A percentile compares a stretch with the other conserved stretches of the same genome.
These are phyloP conservation scores for Chionomys nivalis DNA, from an alignment of 2,113 vertebrate genomes.

Conservation along the genomic window DNA sequence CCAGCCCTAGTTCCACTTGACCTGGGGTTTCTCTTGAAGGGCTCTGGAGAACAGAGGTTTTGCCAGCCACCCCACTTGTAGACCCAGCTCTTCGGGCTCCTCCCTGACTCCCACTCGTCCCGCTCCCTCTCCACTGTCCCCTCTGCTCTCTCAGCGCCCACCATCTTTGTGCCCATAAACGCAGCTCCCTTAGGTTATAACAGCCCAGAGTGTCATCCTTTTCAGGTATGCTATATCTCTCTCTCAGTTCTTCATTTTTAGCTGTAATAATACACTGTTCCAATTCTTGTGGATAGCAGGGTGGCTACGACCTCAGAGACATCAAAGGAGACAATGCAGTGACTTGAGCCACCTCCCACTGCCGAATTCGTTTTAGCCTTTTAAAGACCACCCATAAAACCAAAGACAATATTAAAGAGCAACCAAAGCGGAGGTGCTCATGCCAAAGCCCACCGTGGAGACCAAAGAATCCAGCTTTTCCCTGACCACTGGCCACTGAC, in stretches of 20 bases:
- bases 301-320: constrained; percentile 30
- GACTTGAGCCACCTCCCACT: background rate
- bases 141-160: background rate
- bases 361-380: background rate
- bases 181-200: background rate
- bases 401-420: background rate
- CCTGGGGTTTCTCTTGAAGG: background rate
- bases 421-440: background rate
- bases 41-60: background rate
- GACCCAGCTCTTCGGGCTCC: background rate
- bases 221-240: background rate
- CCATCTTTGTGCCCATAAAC: background rate
- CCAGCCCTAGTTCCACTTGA: background rate
- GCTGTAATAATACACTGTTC: background rate
- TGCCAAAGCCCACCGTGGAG: background rate
- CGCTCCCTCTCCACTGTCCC: accelerated
- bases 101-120: too few species aligned
- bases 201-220: background rate
- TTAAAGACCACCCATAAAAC: background rate
- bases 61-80: too few species aligned
- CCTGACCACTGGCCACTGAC: background rate
- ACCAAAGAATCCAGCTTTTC: background rate
- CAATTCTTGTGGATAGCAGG: constrained; percentile 19
- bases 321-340: too few species aligned
- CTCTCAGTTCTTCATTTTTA: background rate